Percentiles rank a stretch among this genome's conserved stretches.
These are phyloP conservation scores for Ptiloglossa arizonensis DNA, from an alignment of 1,140 invertebrate genomes.

Conservation along the genomic window DNA sequence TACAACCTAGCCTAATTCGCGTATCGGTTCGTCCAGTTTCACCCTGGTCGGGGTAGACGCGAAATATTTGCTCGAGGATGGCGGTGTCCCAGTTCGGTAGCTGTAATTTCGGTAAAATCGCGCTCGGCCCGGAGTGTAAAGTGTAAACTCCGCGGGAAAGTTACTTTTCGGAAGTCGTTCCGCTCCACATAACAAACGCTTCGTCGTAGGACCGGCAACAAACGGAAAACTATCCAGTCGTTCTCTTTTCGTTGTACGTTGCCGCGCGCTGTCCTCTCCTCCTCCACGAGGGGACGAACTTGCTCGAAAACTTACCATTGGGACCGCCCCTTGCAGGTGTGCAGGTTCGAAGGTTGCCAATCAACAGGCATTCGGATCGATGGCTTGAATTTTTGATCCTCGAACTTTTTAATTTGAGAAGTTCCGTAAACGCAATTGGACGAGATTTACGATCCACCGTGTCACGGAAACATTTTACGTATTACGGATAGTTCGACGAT, in stretches of 20 bases:
- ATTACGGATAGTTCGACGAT: too few relatives aligned
- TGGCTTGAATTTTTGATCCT: too few relatives aligned
- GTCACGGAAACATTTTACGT: too few relatives aligned
- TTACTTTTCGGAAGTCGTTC: slow-evolving; percentile 63
- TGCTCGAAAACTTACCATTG: slow-evolving; percentile 74
- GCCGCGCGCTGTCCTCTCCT: slow-evolving; percentile 4
- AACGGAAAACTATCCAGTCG: slow-evolving; percentile 59
- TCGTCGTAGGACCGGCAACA: slow-evolving; percentile 54
- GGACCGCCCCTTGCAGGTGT: too few relatives aligned
- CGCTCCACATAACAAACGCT: slow-evolving; percentile 66
- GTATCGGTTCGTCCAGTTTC: neutral
- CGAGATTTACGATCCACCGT: too few relatives aligned
- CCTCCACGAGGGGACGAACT: slow-evolving; percentile 61
- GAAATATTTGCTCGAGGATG: slow-evolving; percentile 5
- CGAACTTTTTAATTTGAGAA: too few relatives aligned
- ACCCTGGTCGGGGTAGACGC: neutral
- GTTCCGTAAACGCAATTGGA: too few relatives aligned
- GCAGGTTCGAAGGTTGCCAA: too few relatives aligned
- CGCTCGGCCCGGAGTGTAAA: slow-evolving; percentile 23
- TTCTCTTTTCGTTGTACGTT: slow-evolving; percentile 13
- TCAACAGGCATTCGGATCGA: too few relatives aligned
- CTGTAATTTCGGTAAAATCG: slow-evolving; percentile 40
- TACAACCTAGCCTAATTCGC: neutral
- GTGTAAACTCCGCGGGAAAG: slow-evolving; percentile 57
- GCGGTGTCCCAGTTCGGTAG: neutral